Conservation (phyloP, 1,140 invertebrate species). For the Pectinophora gossypiella region DNA sequence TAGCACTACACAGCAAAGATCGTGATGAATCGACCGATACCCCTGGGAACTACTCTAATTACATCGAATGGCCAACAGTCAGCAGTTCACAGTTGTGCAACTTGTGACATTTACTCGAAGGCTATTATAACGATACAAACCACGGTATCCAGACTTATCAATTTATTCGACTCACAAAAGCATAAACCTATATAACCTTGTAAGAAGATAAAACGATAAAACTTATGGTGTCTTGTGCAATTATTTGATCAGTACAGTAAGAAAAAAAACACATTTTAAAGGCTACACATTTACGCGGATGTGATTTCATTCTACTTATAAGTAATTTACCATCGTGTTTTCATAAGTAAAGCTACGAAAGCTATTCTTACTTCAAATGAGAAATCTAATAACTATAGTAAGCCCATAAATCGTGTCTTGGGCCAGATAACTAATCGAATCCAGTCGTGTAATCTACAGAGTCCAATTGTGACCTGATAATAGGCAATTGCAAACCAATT, state of each 20-base stretch:
- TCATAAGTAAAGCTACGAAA: no score
- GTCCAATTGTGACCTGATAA: neutral
- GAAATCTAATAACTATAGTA: no score
- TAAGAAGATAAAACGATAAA: no score
- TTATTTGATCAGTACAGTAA: no score
- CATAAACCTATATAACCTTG: no score
- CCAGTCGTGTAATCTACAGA: neutral
- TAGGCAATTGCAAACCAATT: neutral
- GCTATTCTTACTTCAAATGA: no score
- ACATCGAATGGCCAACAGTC: conserved; percentile 39
- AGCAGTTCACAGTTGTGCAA: conserved; percentile 34
- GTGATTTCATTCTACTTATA: no score
- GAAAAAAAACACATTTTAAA: no score
- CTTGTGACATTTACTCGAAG: conserved; percentile 38
- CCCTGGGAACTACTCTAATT: conserved; percentile 62
- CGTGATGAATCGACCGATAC: conserved; percentile 33
- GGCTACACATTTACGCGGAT: no score
- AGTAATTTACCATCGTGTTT: no score
- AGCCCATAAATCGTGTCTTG: neutral
- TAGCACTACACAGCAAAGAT: neutral
- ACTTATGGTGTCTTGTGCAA: no score
- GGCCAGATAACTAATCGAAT: neutral
- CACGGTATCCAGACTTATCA: neutral
- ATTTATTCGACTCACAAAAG: no score
- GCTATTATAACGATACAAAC: neutral